phyloP scores from a whole-genome alignment of 2,797 vertebrate species.

The Amphiprion clarkii region DNA sequence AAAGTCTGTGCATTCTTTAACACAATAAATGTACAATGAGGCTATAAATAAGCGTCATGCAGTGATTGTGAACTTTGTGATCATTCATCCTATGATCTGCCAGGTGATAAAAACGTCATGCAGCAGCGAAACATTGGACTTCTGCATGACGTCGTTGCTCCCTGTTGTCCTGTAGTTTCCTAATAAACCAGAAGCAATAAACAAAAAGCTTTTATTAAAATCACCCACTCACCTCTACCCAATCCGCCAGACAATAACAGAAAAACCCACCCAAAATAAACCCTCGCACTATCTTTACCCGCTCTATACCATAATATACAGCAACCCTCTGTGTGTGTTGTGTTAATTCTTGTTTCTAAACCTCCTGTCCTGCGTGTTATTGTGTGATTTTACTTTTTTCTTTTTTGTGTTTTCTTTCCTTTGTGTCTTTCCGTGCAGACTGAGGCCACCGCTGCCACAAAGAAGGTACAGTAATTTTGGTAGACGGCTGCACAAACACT shows the following conservation, averaged over 20 bases:
- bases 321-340: background rate
- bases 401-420: slow-evolving; percentile 41
- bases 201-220: slow-evolving; percentile 53
- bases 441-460: slow-evolving; percentile 63
- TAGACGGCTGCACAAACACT: slow-evolving; percentile 12
- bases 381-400: slow-evolving; percentile 12
- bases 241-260: slow-evolving; percentile 46
- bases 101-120: background rate
- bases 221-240: slow-evolving; percentile 46
- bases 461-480: slow-evolving; percentile 73
- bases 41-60: fast-evolving
- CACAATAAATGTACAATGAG: background rate
- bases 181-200: slow-evolving; percentile 52
- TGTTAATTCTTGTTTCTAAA: background rate
- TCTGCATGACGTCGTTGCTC: slow-evolving; percentile 3
- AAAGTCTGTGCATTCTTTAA: background rate
- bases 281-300: slow-evolving; percentile 14
- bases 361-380: background rate
- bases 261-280: slow-evolving; percentile 21
- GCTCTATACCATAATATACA: background rate
- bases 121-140: background rate
- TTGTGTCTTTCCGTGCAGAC: slow-evolving; percentile 67
- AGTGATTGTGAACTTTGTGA: background rate
- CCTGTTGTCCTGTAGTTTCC: slow-evolving; percentile 9
- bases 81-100: background rate